phyloP scores from a whole-genome alignment of 2,888 invertebrate genomes.

The Thecocarcelia acutangulata region DNA sequence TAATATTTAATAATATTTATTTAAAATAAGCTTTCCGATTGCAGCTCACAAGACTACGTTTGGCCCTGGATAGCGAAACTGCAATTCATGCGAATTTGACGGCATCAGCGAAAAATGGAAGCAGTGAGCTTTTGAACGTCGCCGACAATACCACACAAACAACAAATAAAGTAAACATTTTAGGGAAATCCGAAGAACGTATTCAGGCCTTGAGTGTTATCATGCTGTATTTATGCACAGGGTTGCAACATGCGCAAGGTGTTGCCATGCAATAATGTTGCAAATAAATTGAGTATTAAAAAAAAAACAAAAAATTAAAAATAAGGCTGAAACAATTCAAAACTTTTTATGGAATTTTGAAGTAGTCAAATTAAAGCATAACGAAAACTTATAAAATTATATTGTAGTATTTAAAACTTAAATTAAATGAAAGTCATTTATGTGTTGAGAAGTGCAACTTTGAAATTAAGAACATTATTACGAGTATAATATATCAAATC shows the following conservation, averaged over 20 bases:
- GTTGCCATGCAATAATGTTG: slow-evolving; percentile 75
- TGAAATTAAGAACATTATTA: neutral
- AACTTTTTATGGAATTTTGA: slow-evolving; percentile 64
- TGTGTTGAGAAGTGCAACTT: neutral
- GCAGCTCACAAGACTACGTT: slow-evolving; percentile 89
- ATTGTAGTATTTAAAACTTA: slow-evolving; percentile 18
- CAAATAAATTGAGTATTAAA: neutral
- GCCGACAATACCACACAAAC: slow-evolving; percentile 37
- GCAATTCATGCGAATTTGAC: slow-evolving; percentile 82
- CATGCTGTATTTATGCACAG: slow-evolving; percentile 97
- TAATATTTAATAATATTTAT: too few species aligned
- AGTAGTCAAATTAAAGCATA: slow-evolving; percentile 63
- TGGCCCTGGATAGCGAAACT: slow-evolving; percentile 88
- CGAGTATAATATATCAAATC: neutral
- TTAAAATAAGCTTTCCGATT: slow-evolving; percentile 51
- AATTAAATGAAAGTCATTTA: too few species aligned
- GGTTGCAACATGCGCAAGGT: slow-evolving; percentile 86
- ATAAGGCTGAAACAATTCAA: slow-evolving; percentile 67
- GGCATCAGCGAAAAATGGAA: slow-evolving; percentile 65
- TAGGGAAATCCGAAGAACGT: slow-evolving; percentile 89
- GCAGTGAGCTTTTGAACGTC: slow-evolving; percentile 36
- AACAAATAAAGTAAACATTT: slow-evolving; percentile 73
- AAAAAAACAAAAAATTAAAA: slow-evolving; percentile 4
- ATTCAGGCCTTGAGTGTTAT: slow-evolving; percentile 95
- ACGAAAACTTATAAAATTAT: slow-evolving; percentile 29